phyloP scores from a whole-genome alignment of 2,888 invertebrate genomes.

The Taenaris catops region DNA sequence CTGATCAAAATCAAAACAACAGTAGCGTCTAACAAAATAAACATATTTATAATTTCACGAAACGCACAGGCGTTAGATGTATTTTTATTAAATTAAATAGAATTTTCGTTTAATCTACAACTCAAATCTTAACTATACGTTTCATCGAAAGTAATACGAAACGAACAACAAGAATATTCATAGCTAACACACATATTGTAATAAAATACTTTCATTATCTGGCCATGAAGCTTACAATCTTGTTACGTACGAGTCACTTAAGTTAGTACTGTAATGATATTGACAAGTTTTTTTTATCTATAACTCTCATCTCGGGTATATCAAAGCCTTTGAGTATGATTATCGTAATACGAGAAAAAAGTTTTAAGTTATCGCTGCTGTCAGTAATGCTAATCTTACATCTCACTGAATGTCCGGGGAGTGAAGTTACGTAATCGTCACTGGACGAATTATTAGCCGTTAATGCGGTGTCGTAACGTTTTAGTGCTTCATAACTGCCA shows the following conservation, averaged over 20 bases:
- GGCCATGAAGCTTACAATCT: slow-evolving; percentile 56
- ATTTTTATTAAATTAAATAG: no score
- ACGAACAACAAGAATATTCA: slow-evolving; percentile 41
- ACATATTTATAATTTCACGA: no score
- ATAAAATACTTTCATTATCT: slow-evolving; percentile 63
- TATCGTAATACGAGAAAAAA: slow-evolving; percentile 59
- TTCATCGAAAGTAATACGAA: slow-evolving; percentile 21
- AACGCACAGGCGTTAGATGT: no score
- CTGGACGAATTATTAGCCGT: slow-evolving; percentile 61
- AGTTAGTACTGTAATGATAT: slow-evolving; percentile 52
- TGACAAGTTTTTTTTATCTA: slow-evolving; percentile 64
- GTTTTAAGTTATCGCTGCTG: slow-evolving; percentile 58
- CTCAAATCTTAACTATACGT: slow-evolving; percentile 1
- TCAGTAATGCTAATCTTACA: slow-evolving; percentile 58
- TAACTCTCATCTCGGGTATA: slow-evolving; percentile 46
- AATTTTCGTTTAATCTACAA: background rate
- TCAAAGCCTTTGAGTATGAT: slow-evolving; percentile 35
- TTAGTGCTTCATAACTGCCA: slow-evolving; percentile 54
- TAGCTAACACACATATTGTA: slow-evolving; percentile 35
- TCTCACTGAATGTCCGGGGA: slow-evolving; percentile 52
- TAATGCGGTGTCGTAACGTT: slow-evolving; percentile 55
- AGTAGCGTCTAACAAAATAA: no score
- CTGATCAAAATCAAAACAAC: no score
- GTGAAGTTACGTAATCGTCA: slow-evolving; percentile 65
- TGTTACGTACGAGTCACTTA: slow-evolving; percentile 47